Conservation (phyloP, 2,113 vertebrate genomes). For the Bagarius yarrelli region DNA sequence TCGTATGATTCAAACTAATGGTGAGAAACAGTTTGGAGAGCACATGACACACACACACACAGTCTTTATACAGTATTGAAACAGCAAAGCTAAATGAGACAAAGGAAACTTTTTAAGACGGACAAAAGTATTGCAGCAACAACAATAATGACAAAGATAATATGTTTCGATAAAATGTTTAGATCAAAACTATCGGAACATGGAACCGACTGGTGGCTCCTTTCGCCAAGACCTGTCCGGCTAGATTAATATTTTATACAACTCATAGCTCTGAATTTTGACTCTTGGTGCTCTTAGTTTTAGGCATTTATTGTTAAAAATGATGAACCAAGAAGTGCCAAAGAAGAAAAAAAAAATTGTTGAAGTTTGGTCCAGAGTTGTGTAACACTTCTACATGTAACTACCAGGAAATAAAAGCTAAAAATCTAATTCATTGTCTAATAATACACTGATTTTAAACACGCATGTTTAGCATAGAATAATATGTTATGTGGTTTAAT, state of each 20-base stretch:
- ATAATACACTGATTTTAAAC: too few relatives aligned
- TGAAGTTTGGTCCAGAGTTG: too few relatives aligned
- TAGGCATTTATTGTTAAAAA: neutral
- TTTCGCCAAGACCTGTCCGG: neutral
- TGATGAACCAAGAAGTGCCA: neutral
- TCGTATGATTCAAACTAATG: slow-evolving; percentile 52
- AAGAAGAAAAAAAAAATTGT: too few relatives aligned
- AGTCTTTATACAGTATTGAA: neutral
- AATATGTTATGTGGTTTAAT: too few relatives aligned
- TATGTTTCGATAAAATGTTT: neutral
- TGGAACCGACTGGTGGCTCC: neutral
- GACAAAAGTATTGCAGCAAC: neutral
- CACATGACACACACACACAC: slow-evolving; percentile 40
- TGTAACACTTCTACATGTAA: too few relatives aligned
- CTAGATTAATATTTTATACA: neutral
- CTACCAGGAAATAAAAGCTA: too few relatives aligned
- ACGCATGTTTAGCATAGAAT: too few relatives aligned
- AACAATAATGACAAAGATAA: too few relatives aligned
- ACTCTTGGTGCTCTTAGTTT: neutral
- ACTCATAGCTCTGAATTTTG: neutral
- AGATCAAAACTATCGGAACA: neutral
- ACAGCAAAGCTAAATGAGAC: neutral
- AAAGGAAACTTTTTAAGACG: too few relatives aligned
- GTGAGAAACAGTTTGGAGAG: slow-evolving; percentile 3
- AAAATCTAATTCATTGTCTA: too few relatives aligned